Evolutionary conservation across 2,113 vertebrate species (phyloP), one percentile per base, ranked within the genome.

Genomic region (Epinephelus fuscoguttatus): DNA sequence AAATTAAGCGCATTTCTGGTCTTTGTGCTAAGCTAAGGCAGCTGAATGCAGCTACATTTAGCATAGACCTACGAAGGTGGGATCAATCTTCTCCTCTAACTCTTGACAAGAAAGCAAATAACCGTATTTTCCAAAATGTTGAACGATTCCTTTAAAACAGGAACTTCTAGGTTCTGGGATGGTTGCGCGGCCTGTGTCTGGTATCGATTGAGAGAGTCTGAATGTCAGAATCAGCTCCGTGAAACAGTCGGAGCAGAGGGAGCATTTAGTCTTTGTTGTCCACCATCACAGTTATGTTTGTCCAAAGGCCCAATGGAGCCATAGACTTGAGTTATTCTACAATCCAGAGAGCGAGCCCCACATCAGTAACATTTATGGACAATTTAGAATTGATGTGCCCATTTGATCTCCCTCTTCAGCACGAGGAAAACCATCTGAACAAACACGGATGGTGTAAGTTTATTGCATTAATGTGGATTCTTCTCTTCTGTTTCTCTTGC

Each of bases 391-490:
- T 83, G 92, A 94, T 92, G 92, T 90, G 90, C 78, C 90, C 89
- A 91, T 94, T 93, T 94, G 93, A 94, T 94, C 92, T 93, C 90
- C 33, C 87, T 82, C 87, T 70, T 82, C 72, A 64, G 85, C 84
- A 15, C 73, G 77, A 93, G 91, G 85, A 90, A 94, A 95, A 92
- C 93, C 95, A 96, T 94, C 94, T 96, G 95, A 94, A 92, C 90
- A 95, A 96, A 95, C 93, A 95, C 40, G 86, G 81, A 70, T 49
- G 83, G 90, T 90, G 90, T 91, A 85, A 85, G 85, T 91, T 93
- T 92, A 94, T 93, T 87, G 92, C 92, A 86, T 89, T 86, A 87
- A 93, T 91, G 90, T 78, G 87, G 88, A 94, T 94, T 93, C 84
- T 88, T 88, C 74, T 87, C 76, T 84, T 87, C 81, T 60, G 84